Percentiles rank a stretch among this genome's conserved stretches.
Conservation (phyloP, 2,797 vertebrate genomes). For the Rhinogobio ventralis region DNA sequence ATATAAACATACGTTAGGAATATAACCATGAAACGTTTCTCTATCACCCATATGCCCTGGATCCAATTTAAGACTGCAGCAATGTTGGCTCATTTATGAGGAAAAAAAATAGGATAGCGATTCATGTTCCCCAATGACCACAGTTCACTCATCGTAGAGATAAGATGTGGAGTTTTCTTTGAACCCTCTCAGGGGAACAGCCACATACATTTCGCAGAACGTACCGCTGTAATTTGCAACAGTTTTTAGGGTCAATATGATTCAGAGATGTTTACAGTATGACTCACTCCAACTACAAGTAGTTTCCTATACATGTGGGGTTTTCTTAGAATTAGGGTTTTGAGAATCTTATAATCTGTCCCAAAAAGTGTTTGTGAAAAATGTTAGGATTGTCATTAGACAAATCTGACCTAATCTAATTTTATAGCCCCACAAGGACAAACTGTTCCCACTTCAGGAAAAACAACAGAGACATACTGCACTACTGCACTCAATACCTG, state of each 20-base stretch:
- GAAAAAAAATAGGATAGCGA: too few relatives aligned
- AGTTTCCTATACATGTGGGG: background rate
- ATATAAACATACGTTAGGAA: background rate
- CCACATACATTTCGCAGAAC: background rate
- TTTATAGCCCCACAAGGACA: background rate
- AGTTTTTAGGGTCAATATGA: background rate
- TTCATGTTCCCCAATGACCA: background rate
- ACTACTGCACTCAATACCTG: background rate
- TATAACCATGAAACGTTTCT: background rate
- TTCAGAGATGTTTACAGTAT: slow-evolving; percentile 10
- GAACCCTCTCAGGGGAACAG: background rate
- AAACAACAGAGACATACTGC: background rate
- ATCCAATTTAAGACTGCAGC: background rate
- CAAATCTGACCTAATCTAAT: background rate
- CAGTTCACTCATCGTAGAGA: background rate
- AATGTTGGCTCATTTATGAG: background rate
- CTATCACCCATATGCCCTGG: background rate
- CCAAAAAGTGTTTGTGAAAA: background rate
- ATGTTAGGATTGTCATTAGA: background rate
- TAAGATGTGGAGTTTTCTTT: slow-evolving; percentile 6
- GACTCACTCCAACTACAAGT: background rate
- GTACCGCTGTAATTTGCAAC: background rate
- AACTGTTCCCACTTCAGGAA: background rate
- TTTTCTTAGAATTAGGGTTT: slow-evolving; percentile 3
- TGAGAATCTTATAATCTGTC: background rate